These are phyloP conservation scores for Orthosia gracilis DNA, from an alignment of 2,888 invertebrate species.

Conservation along the genomic window DNA sequence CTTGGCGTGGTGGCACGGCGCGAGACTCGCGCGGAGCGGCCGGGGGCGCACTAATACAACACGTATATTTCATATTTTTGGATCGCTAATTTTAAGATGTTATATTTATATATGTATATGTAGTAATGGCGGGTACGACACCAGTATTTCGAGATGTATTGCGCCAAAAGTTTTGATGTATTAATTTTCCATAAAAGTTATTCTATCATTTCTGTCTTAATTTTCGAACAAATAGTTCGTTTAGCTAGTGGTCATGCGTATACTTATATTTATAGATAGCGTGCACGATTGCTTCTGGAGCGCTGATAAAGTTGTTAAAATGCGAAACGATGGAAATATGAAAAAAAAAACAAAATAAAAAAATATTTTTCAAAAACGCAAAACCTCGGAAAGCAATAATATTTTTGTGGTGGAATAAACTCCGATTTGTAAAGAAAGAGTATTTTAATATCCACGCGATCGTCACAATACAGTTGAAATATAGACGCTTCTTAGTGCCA, in stretches of 20 bases:
- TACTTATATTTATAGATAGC: conserved; percentile 87
- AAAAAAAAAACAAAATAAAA: conserved; percentile 74
- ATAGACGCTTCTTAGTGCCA: conserved; percentile 83
- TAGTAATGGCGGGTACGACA: conserved; percentile 89
- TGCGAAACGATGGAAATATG: conserved; percentile 69
- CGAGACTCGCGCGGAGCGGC: conserved; percentile 81
- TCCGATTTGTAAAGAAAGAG: conserved; percentile 83
- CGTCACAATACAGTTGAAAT: conserved; percentile 82
- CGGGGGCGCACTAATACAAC: conserved; percentile 89
- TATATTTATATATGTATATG: conserved; percentile 91
- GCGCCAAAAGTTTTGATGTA: conserved; percentile 91
- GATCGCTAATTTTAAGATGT: conserved; percentile 91
- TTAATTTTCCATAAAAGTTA: conserved; percentile 89
- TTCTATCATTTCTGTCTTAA: conserved; percentile 81
- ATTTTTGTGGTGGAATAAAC: conserved; percentile 87
- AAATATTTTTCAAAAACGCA: conserved; percentile 86
- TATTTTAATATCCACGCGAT: conserved; percentile 88
- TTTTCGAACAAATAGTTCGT: conserved; percentile 83
- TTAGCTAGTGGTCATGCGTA: conserved; percentile 91
- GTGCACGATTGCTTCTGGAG: conserved; percentile 88
- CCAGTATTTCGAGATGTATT: conserved; percentile 90
- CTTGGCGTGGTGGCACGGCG: conserved; percentile 57
- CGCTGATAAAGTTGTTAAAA: conserved; percentile 77
- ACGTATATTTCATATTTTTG: conserved; percentile 91
- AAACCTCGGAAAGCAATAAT: conserved; percentile 89